phyloP scores from a whole-genome alignment of 2,888 invertebrate genomes.

The Tetragonisca angustula region DNA sequence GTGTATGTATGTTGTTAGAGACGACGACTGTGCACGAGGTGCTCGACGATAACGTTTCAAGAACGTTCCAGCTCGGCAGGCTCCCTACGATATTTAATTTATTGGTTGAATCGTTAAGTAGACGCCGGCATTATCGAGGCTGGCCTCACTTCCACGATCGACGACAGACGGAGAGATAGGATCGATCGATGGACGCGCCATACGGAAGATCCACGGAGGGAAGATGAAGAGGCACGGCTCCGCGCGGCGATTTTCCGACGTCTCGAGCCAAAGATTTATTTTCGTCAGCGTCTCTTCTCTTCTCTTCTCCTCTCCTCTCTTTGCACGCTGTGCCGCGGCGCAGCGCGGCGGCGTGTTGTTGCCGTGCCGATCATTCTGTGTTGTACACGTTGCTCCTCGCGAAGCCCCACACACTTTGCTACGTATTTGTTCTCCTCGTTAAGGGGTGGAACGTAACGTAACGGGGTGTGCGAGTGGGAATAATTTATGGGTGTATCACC shows the following conservation, averaged over 20 bases:
- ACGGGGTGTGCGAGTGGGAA: background rate
- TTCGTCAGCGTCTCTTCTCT: background rate
- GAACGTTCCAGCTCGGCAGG: background rate
- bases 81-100: conserved; percentile 74
- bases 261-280: conserved; percentile 42
- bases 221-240: conserved; percentile 45
- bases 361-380: background rate
- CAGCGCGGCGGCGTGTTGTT: background rate
- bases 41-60: conserved; percentile 30
- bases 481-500: background rate
- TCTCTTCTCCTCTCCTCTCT: background rate
- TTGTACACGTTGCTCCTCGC: conserved; percentile 12
- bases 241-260: conserved; percentile 46
- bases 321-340: conserved; percentile 8
- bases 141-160: conserved; percentile 47
- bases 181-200: conserved; percentile 40
- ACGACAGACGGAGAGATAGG: conserved; percentile 29
- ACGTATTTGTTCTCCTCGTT: conserved; percentile 35
- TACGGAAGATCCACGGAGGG: conserved; percentile 48
- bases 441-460: conserved; percentile 3
- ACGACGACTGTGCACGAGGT: background rate
- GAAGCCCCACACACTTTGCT: background rate
- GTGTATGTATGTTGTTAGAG: background rate
- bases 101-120: conserved; percentile 75
- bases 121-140: conserved; percentile 69